These are phyloP conservation scores for Corythornis vintsioides DNA, from an alignment of 2,113 vertebrate species.

Conservation along the genomic window DNA sequence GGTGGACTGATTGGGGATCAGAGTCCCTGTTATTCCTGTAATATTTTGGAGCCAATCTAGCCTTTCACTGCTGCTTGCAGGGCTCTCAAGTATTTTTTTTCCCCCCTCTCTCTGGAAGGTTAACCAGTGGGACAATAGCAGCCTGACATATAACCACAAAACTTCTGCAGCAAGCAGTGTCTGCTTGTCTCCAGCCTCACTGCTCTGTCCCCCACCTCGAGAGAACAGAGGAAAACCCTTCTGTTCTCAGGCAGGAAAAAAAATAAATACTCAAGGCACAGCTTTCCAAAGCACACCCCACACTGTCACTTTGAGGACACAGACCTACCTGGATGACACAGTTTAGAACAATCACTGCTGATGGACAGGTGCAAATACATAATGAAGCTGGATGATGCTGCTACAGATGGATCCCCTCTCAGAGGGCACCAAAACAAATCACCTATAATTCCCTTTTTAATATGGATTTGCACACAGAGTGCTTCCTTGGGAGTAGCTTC, in stretches of 20 bases:
- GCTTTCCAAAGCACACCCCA: neutral
- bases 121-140: neutral
- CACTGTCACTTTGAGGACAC: neutral
- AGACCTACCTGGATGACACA: neutral
- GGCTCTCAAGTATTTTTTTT: neutral
- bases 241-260: neutral
- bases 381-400: neutral
- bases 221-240: neutral
- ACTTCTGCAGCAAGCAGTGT: neutral
- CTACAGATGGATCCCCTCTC: fast-evolving
- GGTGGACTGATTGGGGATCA: conserved; percentile 41
- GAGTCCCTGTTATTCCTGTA: neutral
- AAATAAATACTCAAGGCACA: fast-evolving
- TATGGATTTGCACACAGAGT: neutral
- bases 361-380: neutral
- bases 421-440: neutral
- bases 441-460: neutral
- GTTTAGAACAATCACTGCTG: neutral
- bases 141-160: fast-evolving
- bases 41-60: neutral
- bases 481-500: neutral
- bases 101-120: neutral
- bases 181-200: fast-evolving
- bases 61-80: neutral
- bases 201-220: neutral